phyloP scores from a whole-genome alignment of 2,888 invertebrate genomes.

The Acrobasis consociella region DNA sequence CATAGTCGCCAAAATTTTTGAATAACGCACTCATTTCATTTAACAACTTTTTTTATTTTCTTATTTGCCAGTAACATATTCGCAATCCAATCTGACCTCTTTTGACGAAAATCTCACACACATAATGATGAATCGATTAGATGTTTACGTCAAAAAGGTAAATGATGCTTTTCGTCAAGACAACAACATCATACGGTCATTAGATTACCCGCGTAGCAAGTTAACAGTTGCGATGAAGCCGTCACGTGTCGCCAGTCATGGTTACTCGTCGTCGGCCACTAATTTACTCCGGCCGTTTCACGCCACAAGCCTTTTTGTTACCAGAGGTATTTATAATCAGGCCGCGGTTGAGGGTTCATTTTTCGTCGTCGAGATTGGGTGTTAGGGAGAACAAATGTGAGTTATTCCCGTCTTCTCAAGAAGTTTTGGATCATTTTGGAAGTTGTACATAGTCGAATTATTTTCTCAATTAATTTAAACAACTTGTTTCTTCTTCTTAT shows the following conservation, averaged over 20 bases:
- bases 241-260: slow-evolving; percentile 9
- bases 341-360: slow-evolving; percentile 10
- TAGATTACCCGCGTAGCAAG: slow-evolving; percentile 3
- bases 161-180: too few species aligned
- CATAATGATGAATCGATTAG: too few species aligned
- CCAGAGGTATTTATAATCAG: slow-evolving; percentile 10
- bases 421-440: background rate
- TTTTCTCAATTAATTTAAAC: too few species aligned
- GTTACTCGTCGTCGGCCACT: slow-evolving; percentile 9
- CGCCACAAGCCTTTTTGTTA: slow-evolving; percentile 17
- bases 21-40: too few species aligned
- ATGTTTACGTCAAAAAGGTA: too few species aligned
- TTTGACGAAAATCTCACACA: too few species aligned
- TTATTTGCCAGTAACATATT: too few species aligned
- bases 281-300: slow-evolving; percentile 13
- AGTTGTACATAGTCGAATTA: too few species aligned
- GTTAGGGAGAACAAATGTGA: background rate
- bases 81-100: too few species aligned
- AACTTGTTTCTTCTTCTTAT: too few species aligned
- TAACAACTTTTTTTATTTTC: too few species aligned
- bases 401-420: background rate
- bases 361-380: slow-evolving; percentile 1
- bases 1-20: too few species aligned
- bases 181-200: background rate
- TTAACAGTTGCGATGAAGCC: slow-evolving; percentile 15